Evolutionary conservation across 1,140 invertebrate genomes (phyloP), one percentile per base, ranked within the genome.

Genomic region (Lepidurus arcticus): DNA sequence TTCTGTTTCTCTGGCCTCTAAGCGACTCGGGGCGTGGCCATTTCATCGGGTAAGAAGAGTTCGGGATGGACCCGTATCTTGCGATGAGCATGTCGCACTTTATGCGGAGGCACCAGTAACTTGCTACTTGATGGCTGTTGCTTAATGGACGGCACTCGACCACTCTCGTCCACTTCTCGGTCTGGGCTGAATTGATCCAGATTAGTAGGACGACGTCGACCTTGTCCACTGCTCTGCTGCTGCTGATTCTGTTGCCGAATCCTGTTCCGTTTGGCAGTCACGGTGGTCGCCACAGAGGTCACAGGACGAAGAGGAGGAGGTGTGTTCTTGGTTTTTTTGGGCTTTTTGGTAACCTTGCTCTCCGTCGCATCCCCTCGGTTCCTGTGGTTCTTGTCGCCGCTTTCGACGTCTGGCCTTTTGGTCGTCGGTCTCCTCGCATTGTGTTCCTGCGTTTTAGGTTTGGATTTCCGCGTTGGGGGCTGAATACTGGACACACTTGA

Each of bases 51-150:
- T 26, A 53, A 16, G 44, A 65, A 26, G 45, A 76, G 76, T 76
- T 76, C 76, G 11, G 76, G 76, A 47, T 76, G 76, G 7, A 45
- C 76, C 16, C 76, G 76, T 42, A 43, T 76, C 44, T 76, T 76
- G 44, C 76, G 45, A 26, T 76, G 65, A 16, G 44, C 65, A 45
- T 76, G 76, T 47, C 76, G 76, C 65, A 76, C 65, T 76, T 65
- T 65, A 65, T 65, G 53, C 53, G 53, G 53, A 0, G 21, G 16
- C 53, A 65, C 53, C 53, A 21, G 53, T 21, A 65, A 13, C 21
- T 65, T 65, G 53, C 53, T 65, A 65, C 53, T 65, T 9, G 53
- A 65, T 65, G 13, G 53, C 16, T 1, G 53, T 5, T 9, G 53
- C 53, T 65, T 65, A 34, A 34, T 34, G 34, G 34, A 3, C 34